Base-by-base conservation (phyloP, 1,140 invertebrate genomes). In the Portunus trituberculatus region DNA sequence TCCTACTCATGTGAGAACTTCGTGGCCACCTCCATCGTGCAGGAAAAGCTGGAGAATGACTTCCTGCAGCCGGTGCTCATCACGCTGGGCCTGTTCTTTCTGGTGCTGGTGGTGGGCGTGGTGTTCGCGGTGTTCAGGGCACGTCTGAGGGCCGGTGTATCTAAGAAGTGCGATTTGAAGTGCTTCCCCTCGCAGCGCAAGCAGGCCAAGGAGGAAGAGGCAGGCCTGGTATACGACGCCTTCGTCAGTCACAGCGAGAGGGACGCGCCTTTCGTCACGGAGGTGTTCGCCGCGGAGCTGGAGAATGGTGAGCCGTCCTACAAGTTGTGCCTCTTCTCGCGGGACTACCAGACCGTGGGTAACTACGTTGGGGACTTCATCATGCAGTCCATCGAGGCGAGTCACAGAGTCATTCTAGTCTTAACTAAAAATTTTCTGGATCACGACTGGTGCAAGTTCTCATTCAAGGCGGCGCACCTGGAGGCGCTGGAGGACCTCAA, bases 241-340 rank as follows among this genome's bases (percentile, higher is more conserved):
- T 99, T 99, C 97, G 98, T 99, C 4, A 98, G 98, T 95, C 99
- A 99, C 97, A 99, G 98, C 95, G 98, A 98, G 29, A 98, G 99
- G 97, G 99, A 99, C 97, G 98, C 99, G 96, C 98, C 99, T 96
- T 99, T 99, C 96, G 98, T 99, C 0, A 97, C 98, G 45, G 98
- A 98, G 96, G 98, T 98, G 12, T 97, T 99, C 82, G 98, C 98
- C 3, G 98, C 98, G 2, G 98, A 99, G 96, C 97, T 99, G 90
- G 99, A 99, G 97, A 98, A 98, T 95, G 98, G 98, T 3, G 98
- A 98, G 0, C 98, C 98, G 92, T 97, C 97, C n/a, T 97, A 97
- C 96, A 92, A 96, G 67, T 94, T 97, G 31, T 97, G 97, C 93
- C 96, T 97, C 45, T 96, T 96, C 89, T 96, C 97, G 46, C 96